Evolutionary conservation across 2,113 vertebrate species (phyloP).

Genomic region (Thymallus thymallus): DNA sequence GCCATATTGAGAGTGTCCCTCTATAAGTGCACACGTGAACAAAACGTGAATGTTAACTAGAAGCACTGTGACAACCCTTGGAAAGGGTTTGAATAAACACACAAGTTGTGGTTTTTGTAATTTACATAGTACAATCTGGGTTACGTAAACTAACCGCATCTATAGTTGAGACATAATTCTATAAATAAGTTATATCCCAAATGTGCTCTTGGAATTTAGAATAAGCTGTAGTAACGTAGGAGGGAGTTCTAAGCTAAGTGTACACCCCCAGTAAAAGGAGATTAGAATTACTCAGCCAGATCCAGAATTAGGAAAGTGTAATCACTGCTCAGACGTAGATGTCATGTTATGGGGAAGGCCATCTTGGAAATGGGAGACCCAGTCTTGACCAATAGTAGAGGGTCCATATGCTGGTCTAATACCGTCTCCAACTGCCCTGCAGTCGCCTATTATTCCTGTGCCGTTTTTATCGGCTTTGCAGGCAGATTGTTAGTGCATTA

Average conservation of each 20-base stretch:
- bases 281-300: constrained; percentile 35
- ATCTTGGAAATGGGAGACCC: constrained; percentile 46
- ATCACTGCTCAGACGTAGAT: neutral
- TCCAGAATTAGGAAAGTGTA: constrained; percentile 43
- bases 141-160: constrained; percentile 26
- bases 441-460: constrained; percentile 50
- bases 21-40: constrained; percentile 29
- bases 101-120: constrained; percentile 19
- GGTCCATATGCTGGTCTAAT: constrained; percentile 55
- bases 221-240: constrained; percentile 30
- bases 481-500: constrained; percentile 50
- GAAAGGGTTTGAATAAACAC: constrained; percentile 35
- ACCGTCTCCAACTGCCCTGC: constrained; percentile 51
- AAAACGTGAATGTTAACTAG: constrained; percentile 21
- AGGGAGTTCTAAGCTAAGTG: constrained; percentile 18
- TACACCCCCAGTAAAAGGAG: constrained; percentile 19
- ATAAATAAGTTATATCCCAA: constrained; percentile 47
- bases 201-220: constrained; percentile 39
- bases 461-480: constrained; percentile 56
- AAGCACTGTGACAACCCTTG: constrained; percentile 43
- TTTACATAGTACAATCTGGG: constrained; percentile 29
- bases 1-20: constrained; percentile 44
- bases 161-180: constrained; percentile 27
- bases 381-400: constrained; percentile 43
- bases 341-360: constrained; percentile 32